Evolutionary conservation across 2,797 vertebrate species (phyloP).

Genomic region (Prionace glauca): DNA sequence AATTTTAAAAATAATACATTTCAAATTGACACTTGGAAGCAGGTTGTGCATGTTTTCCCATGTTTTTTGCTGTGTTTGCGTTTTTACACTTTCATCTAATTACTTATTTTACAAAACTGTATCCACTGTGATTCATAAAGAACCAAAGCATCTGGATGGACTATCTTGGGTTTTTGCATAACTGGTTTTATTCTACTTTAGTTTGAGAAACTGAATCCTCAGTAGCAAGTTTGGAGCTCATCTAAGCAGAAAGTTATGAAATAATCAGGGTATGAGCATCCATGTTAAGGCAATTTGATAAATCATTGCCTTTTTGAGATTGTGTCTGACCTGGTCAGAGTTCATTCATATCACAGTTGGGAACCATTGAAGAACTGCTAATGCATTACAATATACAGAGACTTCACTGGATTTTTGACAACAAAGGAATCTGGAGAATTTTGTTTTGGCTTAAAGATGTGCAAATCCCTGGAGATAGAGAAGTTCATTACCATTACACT

Average conservation of each 20-base stretch:
- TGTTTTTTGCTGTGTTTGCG: not conserved
- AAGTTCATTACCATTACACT: not conserved
- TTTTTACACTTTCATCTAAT: not conserved
- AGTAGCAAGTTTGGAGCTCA: not conserved
- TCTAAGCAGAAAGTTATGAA: not conserved
- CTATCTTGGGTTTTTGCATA: not conserved
- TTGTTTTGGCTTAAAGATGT: not conserved
- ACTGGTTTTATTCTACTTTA: not conserved
- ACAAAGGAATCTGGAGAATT: not conserved
- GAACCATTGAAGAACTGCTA: not conserved
- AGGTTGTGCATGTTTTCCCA: not conserved
- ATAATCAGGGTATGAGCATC: not conserved
- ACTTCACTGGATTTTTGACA: not conserved
- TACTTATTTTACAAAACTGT: not conserved
- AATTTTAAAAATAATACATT: not conserved
- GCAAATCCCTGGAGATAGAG: not conserved
- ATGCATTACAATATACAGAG: not conserved
- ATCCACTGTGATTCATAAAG: not conserved
- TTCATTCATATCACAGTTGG: not conserved
- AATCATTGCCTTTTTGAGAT: too few species aligned
- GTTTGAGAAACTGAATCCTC: not conserved
- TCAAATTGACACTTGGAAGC: not conserved
- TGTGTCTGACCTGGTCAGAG: not conserved
- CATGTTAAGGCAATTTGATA: not conserved
- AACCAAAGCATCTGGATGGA: not conserved